Base-by-base conservation (phyloP, 2,797 vertebrate genomes). In the Enteromius paludinosus region DNA sequence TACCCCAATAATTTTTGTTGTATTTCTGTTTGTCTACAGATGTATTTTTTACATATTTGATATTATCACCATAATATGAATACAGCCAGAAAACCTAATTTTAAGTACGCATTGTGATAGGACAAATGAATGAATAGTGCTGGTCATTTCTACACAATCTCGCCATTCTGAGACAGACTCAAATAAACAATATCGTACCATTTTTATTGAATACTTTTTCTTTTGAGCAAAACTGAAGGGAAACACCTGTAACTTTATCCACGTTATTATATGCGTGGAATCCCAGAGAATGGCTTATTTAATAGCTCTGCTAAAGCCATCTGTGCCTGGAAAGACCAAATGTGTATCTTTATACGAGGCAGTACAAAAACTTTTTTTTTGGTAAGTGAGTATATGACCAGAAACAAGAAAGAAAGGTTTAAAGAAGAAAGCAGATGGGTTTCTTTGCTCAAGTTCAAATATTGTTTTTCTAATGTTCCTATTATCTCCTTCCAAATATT, bases 401-500 rank as follows among this genome's bases (percentile, higher is more conserved):
- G 33, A 54, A 73, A 56, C 20, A 74, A 72, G 5, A 72, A 54
- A 72, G n/a, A 49, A 49, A 35, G 20, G 30, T n/a, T 54, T 15
- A 23, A 73, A 15, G 7, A 73, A 56, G 12, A 74, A 74, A 56
- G 33, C 20, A 15, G 33, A 56, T 56, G 20, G 71, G 12, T n/a
- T n/a, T 49, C 12, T 73, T 35, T 35, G 30, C 47, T 54, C 11
- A 35, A 73, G 12, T 38, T 56, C 49, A 74, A 56, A 74, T 56
- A 38, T 35, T 23, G 1, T 56, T 56, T 73, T 73, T 6, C 47
- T 73, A 35, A n/a, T 23, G 47, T 73, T 73, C 11, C 35, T 15
- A n/a, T 33, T 72, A 74, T 74, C 20, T 56, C 49, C 20, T 74
- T 74, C 49, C 71, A 74, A 74, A 17, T 56, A 74, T 23, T 74